Conservation (phyloP, 2,113 vertebrate species). For the Amazona guildingii region DNA sequence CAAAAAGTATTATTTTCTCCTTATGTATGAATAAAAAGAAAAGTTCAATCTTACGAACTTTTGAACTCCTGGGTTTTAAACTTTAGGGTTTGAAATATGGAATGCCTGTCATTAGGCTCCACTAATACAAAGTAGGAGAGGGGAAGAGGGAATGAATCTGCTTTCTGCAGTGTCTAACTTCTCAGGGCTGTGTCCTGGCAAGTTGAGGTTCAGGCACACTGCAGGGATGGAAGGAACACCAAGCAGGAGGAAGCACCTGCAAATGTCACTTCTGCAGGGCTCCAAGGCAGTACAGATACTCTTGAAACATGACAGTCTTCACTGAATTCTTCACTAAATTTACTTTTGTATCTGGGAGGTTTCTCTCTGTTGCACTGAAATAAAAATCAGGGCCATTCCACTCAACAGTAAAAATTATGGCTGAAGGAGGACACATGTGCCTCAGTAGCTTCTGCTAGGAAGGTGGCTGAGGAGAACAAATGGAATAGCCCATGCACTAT, state of each 20-base stretch:
- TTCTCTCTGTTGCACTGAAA: background rate
- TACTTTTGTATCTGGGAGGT: background rate
- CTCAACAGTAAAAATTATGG: background rate
- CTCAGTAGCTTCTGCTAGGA: background rate
- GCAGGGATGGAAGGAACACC: background rate
- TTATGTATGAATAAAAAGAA: slow-evolving; percentile 29
- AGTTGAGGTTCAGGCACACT: background rate
- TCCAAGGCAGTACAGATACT: background rate
- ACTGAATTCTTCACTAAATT: background rate
- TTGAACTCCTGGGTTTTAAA: slow-evolving; percentile 45
- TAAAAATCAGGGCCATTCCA: background rate
- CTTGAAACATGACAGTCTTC: background rate
- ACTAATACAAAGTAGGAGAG: background rate
- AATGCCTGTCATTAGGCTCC: slow-evolving; percentile 28
- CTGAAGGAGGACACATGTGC: fast-evolving
- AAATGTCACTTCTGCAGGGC: background rate
- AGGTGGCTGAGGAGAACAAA: background rate
- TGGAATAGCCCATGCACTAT: background rate
- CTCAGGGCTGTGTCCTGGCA: background rate
- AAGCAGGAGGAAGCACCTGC: background rate
- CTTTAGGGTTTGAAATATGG: slow-evolving; percentile 3
- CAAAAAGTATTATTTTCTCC: slow-evolving; percentile 57
- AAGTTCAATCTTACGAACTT: slow-evolving; percentile 40
- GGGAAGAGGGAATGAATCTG: background rate
- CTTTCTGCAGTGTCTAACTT: background rate